Percentiles rank a stretch among this genome's conserved stretches.
These are phyloP conservation scores for Stenotaenia linearis DNA, from an alignment of 2,888 invertebrate species.

Conservation along the genomic window DNA sequence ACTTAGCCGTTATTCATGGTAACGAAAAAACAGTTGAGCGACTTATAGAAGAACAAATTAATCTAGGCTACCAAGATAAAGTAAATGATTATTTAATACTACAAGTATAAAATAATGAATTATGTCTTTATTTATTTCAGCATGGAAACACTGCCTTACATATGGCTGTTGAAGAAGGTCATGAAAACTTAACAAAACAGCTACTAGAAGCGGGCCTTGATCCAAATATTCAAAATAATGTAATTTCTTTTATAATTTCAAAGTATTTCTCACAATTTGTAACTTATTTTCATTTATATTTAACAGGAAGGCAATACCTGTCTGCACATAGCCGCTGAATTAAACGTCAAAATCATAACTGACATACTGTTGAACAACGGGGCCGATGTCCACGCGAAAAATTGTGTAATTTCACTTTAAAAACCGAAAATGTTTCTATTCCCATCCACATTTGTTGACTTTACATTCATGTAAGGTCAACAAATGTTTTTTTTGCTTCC, in stretches of 20 bases:
- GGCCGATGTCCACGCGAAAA: slow-evolving; percentile 65
- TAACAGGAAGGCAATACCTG: slow-evolving; percentile 44
- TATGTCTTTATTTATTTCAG: slow-evolving; percentile 32
- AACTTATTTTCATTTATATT: neutral
- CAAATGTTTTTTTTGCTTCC: too few relatives aligned
- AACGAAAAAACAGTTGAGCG: slow-evolving; percentile 60
- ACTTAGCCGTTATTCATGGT: slow-evolving; percentile 68
- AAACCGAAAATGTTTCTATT: too few relatives aligned
- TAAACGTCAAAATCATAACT: slow-evolving; percentile 62
- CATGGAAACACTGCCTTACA: slow-evolving; percentile 45
- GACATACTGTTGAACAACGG: slow-evolving; percentile 63
- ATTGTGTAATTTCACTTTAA: slow-evolving; percentile 61
- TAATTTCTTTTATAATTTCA: neutral
- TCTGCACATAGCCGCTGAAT: slow-evolving; percentile 73
- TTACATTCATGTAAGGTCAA: too few relatives aligned
- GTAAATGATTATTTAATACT: slow-evolving; percentile 49
- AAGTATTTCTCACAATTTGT: neutral
- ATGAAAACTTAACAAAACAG: slow-evolving; percentile 41
- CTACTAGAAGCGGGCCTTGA: slow-evolving; percentile 44
- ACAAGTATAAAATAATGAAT: neutral
- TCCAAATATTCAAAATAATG: slow-evolving; percentile 51
- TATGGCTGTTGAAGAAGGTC: slow-evolving; percentile 43
- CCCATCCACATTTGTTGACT: too few relatives aligned
- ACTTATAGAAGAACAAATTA: slow-evolving; percentile 62
- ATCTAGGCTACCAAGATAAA: slow-evolving; percentile 63